Conservation (phyloP, 2,888 invertebrate species). For the Augochlorella aurata region DNA sequence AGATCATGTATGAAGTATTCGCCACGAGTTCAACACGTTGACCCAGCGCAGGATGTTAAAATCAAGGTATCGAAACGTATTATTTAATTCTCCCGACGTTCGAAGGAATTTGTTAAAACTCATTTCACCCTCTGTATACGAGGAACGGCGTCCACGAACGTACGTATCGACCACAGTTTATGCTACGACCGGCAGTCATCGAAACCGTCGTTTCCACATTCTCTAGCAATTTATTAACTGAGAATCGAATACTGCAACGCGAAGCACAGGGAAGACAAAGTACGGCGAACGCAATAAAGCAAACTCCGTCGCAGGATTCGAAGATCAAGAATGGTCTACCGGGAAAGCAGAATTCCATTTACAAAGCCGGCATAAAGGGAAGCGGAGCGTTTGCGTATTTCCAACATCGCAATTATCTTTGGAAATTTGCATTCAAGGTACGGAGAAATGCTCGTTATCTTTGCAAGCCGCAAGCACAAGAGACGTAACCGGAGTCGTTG, state of each 20-base stretch:
- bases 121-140: too few species aligned
- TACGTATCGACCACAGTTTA: too few species aligned
- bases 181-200: not conserved
- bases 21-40: too few species aligned
- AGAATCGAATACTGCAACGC: not conserved
- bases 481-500: not conserved
- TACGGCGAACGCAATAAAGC: not conserved
- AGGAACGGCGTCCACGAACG: too few species aligned
- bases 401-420: not conserved
- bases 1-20: too few species aligned
- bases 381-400: not conserved
- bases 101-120: too few species aligned
- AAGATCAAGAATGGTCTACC: not conserved
- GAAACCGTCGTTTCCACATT: not conserved
- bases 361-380: not conserved
- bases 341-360: not conserved
- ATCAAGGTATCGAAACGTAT: too few species aligned
- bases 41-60: too few species aligned
- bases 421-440: not conserved
- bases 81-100: too few species aligned
- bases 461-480: not conserved
- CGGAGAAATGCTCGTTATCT: not conserved
- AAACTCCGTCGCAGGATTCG: not conserved
- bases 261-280: too few species aligned
- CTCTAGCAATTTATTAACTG: not conserved